A percentile compares a stretch with the other conserved stretches of the same genome.
Evolutionary conservation across 1,140 invertebrate species (phyloP).

Genomic region (Cyclargus thomasi): DNA sequence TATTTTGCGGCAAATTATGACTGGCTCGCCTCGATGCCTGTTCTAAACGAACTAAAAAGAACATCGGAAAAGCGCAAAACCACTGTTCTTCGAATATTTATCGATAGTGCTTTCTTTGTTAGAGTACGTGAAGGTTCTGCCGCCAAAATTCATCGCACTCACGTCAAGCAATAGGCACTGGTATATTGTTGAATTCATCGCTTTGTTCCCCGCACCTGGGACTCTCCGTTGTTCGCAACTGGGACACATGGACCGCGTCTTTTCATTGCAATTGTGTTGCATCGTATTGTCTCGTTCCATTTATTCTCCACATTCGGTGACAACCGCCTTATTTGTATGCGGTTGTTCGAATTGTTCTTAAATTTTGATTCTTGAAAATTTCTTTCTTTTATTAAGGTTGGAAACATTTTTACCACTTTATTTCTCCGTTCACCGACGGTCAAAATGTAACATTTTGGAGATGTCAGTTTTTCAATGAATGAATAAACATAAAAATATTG

Average conservation of each 20-base stretch:
- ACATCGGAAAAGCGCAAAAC: neutral
- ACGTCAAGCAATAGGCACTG: conserved; percentile 33
- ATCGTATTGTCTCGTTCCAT: conserved; percentile 64
- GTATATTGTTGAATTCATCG: conserved; percentile 44
- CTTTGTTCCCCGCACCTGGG: conserved; percentile 58
- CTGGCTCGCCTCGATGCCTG: neutral
- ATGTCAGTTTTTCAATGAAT: too few species aligned
- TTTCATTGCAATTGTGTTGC: conserved; percentile 67
- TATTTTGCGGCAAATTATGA: neutral
- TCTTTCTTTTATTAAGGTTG: too few species aligned
- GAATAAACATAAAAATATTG: too few species aligned
- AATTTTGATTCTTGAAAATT: neutral
- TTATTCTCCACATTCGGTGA: conserved; percentile 53
- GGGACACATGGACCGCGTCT: conserved; percentile 58
- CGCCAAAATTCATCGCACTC: conserved; percentile 32
- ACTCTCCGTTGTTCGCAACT: conserved; percentile 57
- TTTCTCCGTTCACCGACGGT: too few species aligned
- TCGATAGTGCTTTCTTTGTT: neutral
- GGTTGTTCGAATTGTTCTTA: conserved; percentile 20
- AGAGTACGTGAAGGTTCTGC: neutral
- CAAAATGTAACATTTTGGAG: too few species aligned
- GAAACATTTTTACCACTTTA: too few species aligned
- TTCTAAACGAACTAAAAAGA: neutral
- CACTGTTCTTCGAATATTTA: neutral
- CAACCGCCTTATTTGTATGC: conserved; percentile 22